Evolutionary conservation across 2,888 invertebrate genomes (phyloP), one percentile per base, ranked within the genome.

Genomic region (Cheilosia impressa): DNA sequence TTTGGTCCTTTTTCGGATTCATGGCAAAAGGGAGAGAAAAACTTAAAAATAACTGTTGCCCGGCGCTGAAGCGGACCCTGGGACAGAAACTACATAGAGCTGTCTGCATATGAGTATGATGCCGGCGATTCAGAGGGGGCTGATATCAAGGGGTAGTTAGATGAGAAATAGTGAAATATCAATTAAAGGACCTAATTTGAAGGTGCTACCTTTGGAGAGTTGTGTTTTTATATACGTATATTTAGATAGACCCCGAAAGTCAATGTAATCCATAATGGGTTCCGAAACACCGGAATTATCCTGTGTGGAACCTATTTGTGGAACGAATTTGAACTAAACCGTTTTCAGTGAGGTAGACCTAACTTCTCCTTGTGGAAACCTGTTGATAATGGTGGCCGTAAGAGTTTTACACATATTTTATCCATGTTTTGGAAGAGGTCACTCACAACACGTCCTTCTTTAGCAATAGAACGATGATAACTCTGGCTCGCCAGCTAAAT

Each of bases 21-120:
- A 76, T 27, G 43, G 52, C 34, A 53, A 43, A 71, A 45, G n/a
- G 53, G 31, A 41, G 24, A 34, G 55, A 58, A 65, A 69, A 62
- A 75, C 13, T 65, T 69, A 60, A 76, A 75, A 80, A 84, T 75
- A 84, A 84, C 84, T 84, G 83, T 83, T 84, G 84, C 84, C 69
- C 73, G 43, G 84, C 73, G 73, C 73, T 79, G 52, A 73, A 52
- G 34, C 17, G 62, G 58, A 58, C 27, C 47, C 69, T 52, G 66
- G 50, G 53, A 52, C 63, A 58, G 43, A 10, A 75, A 75, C 68
- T 69, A 75, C 24, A 10, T n/a, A 15, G 10, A 43, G 38, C 38
- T 17, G 17, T 19, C 2, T 22, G 31, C 31, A 31, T 2, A 9
- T 9, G 31, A 31, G 4, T 38, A 4, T 13, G 38, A 38, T 38